Evolutionary conservation across 2,888 invertebrate genomes (phyloP), one percentile per base, ranked within the genome.

Genomic region (Helicoverpa assulta): DNA sequence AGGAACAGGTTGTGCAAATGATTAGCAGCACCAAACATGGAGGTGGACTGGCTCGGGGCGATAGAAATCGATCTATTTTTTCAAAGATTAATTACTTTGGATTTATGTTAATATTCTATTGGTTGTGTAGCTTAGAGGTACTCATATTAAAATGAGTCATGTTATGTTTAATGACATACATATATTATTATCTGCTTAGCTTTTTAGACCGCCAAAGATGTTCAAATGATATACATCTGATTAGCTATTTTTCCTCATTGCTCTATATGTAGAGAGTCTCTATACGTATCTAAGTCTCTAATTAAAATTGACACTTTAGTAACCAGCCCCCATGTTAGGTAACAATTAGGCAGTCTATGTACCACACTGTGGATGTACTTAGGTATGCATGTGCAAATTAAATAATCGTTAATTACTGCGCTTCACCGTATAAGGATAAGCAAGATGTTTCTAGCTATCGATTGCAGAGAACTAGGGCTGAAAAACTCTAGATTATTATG

Each of bases 371-470:
- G 29, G 1, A 21, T 21, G 21, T 21, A 21, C 21, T 21, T 66
- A 53, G 10, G 29, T 56, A 73, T 62, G 56, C 53, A 61, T 51
- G 76, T 73, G 83, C 67, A 71, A 81, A 82, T 81, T 56, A 75
- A 81, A 82, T 82, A 82, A 77, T 75, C 77, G 66, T 73, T 81
- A 82, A 82, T 80, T 80, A 73, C 66, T 66, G 59, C 57, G 47
- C 58, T 51, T 37, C 54, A 37, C 75, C 67, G 19, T 73, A 77
- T n/a, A 73, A 66, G 75, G 81, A 40, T 12, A 62, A 58, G 56
- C 62, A 70, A 73, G 73, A 83, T 82, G 78, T 73, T 80, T 73
- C 61, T 67, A 60, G 70, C 54, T 71, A 70, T 67, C 65, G 65
- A 18, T 47, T 62, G 77, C 69, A 67, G 53, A 37, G 16, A 8